A percentile compares a stretch with the other conserved stretches of the same genome.
Conservation (phyloP, 2,888 invertebrate species). For the Tipula confusa region DNA sequence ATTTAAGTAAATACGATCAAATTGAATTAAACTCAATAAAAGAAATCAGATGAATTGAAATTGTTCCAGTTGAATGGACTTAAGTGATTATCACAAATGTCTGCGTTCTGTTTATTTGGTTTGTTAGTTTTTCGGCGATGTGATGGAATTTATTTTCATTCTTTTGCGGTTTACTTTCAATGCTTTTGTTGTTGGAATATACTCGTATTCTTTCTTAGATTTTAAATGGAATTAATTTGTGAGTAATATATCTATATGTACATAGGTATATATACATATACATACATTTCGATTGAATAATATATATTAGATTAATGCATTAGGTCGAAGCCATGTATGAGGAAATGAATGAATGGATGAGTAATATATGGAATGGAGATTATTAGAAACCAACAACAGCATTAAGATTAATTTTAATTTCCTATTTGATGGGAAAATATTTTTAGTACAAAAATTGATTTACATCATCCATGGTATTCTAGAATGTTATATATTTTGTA, state of each 20-base stretch:
- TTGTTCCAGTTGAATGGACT: conserved; percentile 25
- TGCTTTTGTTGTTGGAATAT: not conserved
- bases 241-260: not conserved
- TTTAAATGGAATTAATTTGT: conserved; percentile 25
- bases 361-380: not conserved
- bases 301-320: conserved; percentile 12
- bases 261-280: not conserved
- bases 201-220: not conserved
- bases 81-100: conserved; percentile 4
- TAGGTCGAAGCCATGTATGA: not conserved
- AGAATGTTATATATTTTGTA: not conserved
- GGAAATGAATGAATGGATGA: conserved; percentile 20
- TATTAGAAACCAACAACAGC: not conserved
- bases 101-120: not conserved
- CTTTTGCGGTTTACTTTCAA: conserved; percentile 5
- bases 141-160: not conserved
- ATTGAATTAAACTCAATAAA: conserved; percentile 25
- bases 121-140: not conserved
- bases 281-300: not conserved
- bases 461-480: not conserved
- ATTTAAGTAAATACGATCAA: conserved; percentile 25
- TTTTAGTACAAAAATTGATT: not conserved
- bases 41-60: conserved; percentile 20
- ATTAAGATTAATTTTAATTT: not conserved
- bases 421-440: not conserved